These are phyloP conservation scores for Xenopus laevis DNA, from an alignment of 2,113 vertebrate species.

Conservation along the genomic window DNA sequence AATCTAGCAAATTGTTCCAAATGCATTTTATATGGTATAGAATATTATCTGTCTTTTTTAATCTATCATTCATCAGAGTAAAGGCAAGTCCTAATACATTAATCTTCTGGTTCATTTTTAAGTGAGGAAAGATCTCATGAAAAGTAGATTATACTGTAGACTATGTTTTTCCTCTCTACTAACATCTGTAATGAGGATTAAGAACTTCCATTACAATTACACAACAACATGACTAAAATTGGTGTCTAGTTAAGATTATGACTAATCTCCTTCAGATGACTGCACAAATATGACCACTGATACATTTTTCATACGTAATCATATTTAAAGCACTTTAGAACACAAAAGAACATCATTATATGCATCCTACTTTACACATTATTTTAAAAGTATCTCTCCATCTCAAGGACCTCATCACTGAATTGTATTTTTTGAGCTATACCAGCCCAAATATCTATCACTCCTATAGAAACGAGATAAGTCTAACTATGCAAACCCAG, in stretches of 20 bases:
- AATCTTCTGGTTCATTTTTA: conserved; percentile 53
- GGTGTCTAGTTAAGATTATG: conserved; percentile 48
- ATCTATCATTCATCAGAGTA: conserved; percentile 30
- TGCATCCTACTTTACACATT: too few species aligned
- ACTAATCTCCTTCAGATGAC: conserved; percentile 48
- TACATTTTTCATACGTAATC: background rate
- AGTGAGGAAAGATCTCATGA: conserved; percentile 39
- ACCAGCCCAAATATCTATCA: too few species aligned
- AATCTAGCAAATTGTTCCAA: conserved; percentile 22
- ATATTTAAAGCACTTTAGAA: too few species aligned
- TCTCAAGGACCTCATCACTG: too few species aligned
- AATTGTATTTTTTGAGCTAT: too few species aligned
- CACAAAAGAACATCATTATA: too few species aligned
- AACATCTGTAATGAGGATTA: conserved; percentile 58
- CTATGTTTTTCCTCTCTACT: conserved; percentile 45
- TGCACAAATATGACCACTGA: conserved; percentile 34
- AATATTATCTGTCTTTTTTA: conserved; percentile 36
- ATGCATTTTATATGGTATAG: conserved; percentile 44
- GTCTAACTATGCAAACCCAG: too few species aligned
- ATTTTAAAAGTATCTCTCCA: too few species aligned
- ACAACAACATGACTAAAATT: conserved; percentile 48
- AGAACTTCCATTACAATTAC: conserved; percentile 54
- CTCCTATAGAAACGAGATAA: too few species aligned
- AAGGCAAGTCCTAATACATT: conserved; percentile 44
- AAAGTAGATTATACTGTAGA: conserved; percentile 55